Base-by-base conservation (phyloP, 1,140 invertebrate species). In the Dysdera silvatica region DNA sequence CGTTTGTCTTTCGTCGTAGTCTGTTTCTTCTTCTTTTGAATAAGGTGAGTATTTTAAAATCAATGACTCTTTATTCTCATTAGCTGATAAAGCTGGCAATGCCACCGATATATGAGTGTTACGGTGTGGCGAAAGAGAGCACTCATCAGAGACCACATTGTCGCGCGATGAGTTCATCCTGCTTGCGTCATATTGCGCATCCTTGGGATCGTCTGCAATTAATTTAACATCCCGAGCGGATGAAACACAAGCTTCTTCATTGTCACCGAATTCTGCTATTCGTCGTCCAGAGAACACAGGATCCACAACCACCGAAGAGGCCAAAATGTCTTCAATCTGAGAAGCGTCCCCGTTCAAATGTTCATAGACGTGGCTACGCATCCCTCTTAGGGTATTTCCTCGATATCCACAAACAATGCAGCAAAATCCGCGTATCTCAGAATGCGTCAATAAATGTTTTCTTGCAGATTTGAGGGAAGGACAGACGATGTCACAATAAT, bases 291-390 rank as follows among this genome's bases (percentile, higher is more conserved):
- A 47, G 26, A 47, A n/a, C n/a, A n/a, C n/a, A n/a, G n/a, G n/a
- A 61, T 91, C 87, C 69, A 91, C 87, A 14, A 90, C 76, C 20
- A 93, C 86, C 12, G 57, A 35, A 74, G 89, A 93, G 0, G 85
- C 84, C 70, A 95, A 92, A 74, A 87, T 93, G 72, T 87, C 89
- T 75, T 93, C 90, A 71, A 94, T 89, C 82, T 90, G 81, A 40
- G 80, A 78, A 67, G 75, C 83, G n/a, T 86, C 83, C 66, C 89
- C 84, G 73, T 91, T 91, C 72, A 93, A 91, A 73, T 95, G 95
- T 82, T 95, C 91, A 71, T 94, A 85, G 52, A 96, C 95, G 73
- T 98, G 95, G 14, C 94, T 96, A 43, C 93, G 83, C 93, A 98
- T 97, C 5, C 95, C 29, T 8, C 94, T 79, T 16, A 96, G 78